Percentiles rank a stretch among this genome's conserved stretches.
Conservation (phyloP, 2,888 invertebrate species). For the Drosophila quinaria region DNA sequence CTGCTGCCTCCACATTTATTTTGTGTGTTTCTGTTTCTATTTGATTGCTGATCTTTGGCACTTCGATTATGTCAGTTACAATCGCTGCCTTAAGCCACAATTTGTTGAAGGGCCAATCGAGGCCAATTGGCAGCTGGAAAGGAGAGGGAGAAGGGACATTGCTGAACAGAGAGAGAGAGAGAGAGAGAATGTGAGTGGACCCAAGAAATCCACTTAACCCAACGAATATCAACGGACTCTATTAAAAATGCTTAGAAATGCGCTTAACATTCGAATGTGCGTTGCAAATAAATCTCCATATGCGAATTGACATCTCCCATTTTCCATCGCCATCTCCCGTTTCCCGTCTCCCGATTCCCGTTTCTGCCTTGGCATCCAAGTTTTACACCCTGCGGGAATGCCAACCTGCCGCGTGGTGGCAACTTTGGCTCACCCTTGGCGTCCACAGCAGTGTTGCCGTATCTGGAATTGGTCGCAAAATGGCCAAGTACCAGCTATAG, state of each 20-base stretch:
- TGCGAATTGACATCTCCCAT: slow-evolving; percentile 68
- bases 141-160: neutral
- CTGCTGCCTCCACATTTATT: neutral
- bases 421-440: slow-evolving; percentile 2
- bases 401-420: slow-evolving; percentile 5
- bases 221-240: slow-evolving; percentile 59
- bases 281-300: slow-evolving; percentile 75
- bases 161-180: neutral
- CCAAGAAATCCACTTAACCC: slow-evolving; percentile 49
- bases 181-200: neutral
- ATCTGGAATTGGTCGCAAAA: slow-evolving; percentile 8
- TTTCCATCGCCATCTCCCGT: neutral
- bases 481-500: neutral
- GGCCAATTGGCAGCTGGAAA: slow-evolving; percentile 45
- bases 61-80: slow-evolving; percentile 57
- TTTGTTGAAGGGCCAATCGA: slow-evolving; percentile 49
- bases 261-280: slow-evolving; percentile 67
- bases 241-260: slow-evolving; percentile 81
- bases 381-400: slow-evolving; percentile 3
- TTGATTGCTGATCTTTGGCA: slow-evolving; percentile 58
- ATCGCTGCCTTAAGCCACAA: slow-evolving; percentile 56
- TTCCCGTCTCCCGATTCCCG: neutral
- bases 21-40: slow-evolving; percentile 1
- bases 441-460: slow-evolving; percentile 26
- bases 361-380: neutral